Evolutionary conservation across 2,888 invertebrate genomes (phyloP).

Genomic region (Caradrina kadenii): DNA sequence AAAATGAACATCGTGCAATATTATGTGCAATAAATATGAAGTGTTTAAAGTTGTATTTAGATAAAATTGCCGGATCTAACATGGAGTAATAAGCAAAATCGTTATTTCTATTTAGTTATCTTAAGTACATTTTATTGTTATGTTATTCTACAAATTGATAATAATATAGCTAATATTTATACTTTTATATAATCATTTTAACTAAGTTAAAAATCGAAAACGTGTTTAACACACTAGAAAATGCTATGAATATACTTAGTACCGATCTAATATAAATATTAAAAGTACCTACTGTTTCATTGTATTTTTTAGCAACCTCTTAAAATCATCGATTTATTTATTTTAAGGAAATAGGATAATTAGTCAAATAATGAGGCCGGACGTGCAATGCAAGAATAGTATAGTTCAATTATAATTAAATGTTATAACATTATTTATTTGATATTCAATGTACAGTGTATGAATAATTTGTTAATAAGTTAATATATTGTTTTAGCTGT

Average conservation of each 20-base stretch:
- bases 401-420: slow-evolving; percentile 49
- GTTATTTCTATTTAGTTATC: background rate
- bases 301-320: slow-evolving; percentile 40
- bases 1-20: slow-evolving; percentile 77
- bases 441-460: slow-evolving; percentile 59
- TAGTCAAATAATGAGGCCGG: slow-evolving; percentile 79
- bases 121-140: slow-evolving; percentile 20
- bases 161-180: slow-evolving; percentile 22
- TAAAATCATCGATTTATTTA: slow-evolving; percentile 61
- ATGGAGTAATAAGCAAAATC: slow-evolving; percentile 7
- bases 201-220: slow-evolving; percentile 17
- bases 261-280: slow-evolving; percentile 7
- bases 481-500: slow-evolving; percentile 52
- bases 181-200: slow-evolving; percentile 17
- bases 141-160: background rate
- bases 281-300: background rate
- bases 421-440: slow-evolving; percentile 50
- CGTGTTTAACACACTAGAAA: slow-evolving; percentile 51
- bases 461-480: slow-evolving; percentile 44
- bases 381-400: slow-evolving; percentile 89
- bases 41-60: slow-evolving; percentile 13
- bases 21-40: slow-evolving; percentile 71
- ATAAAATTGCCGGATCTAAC: slow-evolving; percentile 11
- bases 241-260: slow-evolving; percentile 33
- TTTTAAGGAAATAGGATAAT: slow-evolving; percentile 50